These are phyloP conservation scores for Osmerus mordax DNA, from an alignment of 2,113 vertebrate species.

Conservation along the genomic window DNA sequence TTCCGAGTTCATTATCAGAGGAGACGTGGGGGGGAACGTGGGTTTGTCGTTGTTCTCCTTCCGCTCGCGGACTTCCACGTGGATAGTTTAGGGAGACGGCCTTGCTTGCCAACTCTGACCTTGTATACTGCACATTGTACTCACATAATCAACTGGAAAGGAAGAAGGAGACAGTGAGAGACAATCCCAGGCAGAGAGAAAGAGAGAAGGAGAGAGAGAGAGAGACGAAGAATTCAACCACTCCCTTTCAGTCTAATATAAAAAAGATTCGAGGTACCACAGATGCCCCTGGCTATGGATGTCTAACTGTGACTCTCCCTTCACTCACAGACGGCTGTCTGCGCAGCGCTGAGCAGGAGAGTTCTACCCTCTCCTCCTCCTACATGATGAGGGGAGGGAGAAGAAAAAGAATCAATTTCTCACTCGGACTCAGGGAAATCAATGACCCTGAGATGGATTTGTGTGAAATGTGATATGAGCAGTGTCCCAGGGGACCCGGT, in stretches of 20 bases:
- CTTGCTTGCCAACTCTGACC: neutral
- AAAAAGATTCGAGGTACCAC: neutral
- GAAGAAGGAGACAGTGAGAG: neutral
- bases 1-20: neutral
- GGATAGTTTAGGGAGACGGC: neutral
- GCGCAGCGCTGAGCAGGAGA: neutral
- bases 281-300: constrained; percentile 36
- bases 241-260: no score
- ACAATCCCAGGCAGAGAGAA: constrained; percentile 11
- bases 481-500: constrained; percentile 22
- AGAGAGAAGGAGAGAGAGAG: constrained; percentile 15
- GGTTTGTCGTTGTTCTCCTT: neutral
- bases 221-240: neutral
- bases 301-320: constrained; percentile 33
- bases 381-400: constrained; percentile 13
- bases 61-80: neutral
- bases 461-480: constrained; percentile 61
- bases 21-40: neutral
- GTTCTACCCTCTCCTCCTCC: constrained; percentile 10
- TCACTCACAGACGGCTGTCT: constrained; percentile 25
- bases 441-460: constrained; percentile 46
- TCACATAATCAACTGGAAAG: neutral
- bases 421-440: constrained; percentile 52
- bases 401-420: no score
- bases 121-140: neutral